Conservation (phyloP, 1,140 invertebrate genomes). For the Choristoneura fumiferana region DNA sequence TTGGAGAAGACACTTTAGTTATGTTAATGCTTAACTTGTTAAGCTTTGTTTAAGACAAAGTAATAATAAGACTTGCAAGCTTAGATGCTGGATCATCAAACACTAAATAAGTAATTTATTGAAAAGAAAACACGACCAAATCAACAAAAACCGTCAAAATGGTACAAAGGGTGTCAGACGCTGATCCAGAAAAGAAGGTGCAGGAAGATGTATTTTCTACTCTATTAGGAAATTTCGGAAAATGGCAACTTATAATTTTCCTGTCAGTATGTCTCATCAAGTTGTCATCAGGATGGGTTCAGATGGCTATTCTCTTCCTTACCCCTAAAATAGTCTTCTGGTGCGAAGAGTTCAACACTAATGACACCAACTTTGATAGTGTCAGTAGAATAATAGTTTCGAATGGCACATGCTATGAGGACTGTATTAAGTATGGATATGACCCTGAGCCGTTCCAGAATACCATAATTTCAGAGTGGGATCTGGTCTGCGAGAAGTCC, state of each 20-base stretch:
- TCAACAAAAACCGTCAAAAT: too few species aligned
- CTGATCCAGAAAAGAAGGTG: conserved; percentile 36
- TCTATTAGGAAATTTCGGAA: conserved; percentile 77
- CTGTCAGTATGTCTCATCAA: conserved; percentile 76
- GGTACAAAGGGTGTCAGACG: conserved; percentile 39
- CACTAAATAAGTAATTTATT: not conserved
- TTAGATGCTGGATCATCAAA: not conserved
- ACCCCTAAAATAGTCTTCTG: conserved; percentile 47
- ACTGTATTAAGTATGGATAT: conserved; percentile 58
- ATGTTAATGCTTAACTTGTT: not conserved
- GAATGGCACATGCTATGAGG: conserved; percentile 53
- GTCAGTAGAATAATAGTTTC: conserved; percentile 24
- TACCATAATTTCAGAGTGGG: conserved; percentile 78
- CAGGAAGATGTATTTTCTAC: conserved; percentile 50
- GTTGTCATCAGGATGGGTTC: conserved; percentile 79
- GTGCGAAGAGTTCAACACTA: conserved; percentile 35
- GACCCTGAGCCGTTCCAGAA: conserved; percentile 66
- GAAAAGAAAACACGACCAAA: too few species aligned
- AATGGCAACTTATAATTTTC: conserved; percentile 79
- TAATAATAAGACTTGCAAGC: not conserved
- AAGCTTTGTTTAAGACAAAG: not conserved
- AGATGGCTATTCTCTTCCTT: conserved; percentile 76
- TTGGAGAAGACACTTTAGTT: not conserved
- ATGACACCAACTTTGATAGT: conserved; percentile 18
- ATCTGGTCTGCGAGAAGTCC: conserved; percentile 70